Conservation (phyloP, 2,797 vertebrate genomes). For the Odontamblyopus rebecca region DNA sequence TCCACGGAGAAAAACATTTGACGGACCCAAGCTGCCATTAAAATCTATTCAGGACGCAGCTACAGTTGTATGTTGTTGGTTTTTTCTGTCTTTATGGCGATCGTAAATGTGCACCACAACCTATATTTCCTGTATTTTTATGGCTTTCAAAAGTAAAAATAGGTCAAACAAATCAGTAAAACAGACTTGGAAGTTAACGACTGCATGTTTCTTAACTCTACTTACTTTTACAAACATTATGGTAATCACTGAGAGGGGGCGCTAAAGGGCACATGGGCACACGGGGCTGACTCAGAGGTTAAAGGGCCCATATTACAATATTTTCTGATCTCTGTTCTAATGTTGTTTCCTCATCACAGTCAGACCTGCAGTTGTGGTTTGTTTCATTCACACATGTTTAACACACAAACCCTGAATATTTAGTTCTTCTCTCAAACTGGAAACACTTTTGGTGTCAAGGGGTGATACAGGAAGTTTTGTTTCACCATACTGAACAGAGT, state of each 20-base stretch:
- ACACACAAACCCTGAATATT: too few species aligned
- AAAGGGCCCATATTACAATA: conserved; percentile 8
- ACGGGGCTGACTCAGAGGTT: conserved; percentile 40
- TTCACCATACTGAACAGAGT: too few species aligned
- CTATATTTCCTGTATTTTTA: conserved; percentile 25
- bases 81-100: conserved; percentile 23
- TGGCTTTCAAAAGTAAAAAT: conserved; percentile 28
- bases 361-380: too few species aligned
- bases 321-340: too few species aligned
- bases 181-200: background rate
- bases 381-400: too few species aligned
- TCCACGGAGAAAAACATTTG: too few species aligned
- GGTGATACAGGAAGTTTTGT: too few species aligned
- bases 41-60: conserved; percentile 51
- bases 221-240: conserved; percentile 12
- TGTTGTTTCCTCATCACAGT: too few species aligned
- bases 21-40: conserved; percentile 41
- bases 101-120: conserved; percentile 36
- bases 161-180: conserved; percentile 6
- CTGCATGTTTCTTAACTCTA: conserved; percentile 9
- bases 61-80: conserved; percentile 37
- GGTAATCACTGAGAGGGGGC: conserved; percentile 11
- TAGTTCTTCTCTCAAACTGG: too few species aligned
- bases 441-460: too few species aligned
- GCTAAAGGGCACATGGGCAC: conserved; percentile 28